phyloP scores from a whole-genome alignment of 2,797 vertebrate genomes.

The Pygocentrus nattereri region DNA sequence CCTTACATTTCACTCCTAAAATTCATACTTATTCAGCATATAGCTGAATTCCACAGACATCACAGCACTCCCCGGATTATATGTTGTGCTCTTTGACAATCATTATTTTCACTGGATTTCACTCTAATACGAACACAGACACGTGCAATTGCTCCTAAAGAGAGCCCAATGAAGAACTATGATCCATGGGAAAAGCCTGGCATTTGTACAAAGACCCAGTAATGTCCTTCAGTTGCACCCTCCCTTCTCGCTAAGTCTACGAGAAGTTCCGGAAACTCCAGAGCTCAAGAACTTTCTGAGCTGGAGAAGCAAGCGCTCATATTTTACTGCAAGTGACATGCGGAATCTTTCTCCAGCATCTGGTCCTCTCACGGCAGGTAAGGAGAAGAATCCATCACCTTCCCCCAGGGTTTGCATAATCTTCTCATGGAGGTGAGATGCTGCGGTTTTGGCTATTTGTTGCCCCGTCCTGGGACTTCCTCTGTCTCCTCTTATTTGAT shows the following conservation, averaged over 20 bases:
- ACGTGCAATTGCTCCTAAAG: neutral
- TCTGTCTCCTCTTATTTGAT: slow-evolving; percentile 79
- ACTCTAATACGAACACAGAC: neutral
- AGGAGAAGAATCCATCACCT: slow-evolving; percentile 84
- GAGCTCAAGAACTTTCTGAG: slow-evolving; percentile 70
- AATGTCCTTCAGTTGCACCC: slow-evolving; percentile 58
- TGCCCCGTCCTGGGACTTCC: slow-evolving; percentile 80
- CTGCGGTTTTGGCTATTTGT: slow-evolving; percentile 78
- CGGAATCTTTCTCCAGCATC: slow-evolving; percentile 83
- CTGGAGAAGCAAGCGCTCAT: slow-evolving; percentile 71
- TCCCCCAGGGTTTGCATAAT: slow-evolving; percentile 85
- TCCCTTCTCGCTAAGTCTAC: slow-evolving; percentile 67
- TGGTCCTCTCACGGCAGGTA: slow-evolving; percentile 84
- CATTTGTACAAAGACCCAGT: slow-evolving; percentile 39
- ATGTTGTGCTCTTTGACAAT: neutral
- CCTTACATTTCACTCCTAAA: neutral
- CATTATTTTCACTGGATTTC: neutral
- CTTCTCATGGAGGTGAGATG: slow-evolving; percentile 82
- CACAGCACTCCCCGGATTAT: neutral
- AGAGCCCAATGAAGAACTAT: slow-evolving; percentile 22
- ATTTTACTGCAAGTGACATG: slow-evolving; percentile 81
- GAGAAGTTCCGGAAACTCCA: slow-evolving; percentile 75
- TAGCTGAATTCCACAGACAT: neutral
- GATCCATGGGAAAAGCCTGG: slow-evolving; percentile 28
- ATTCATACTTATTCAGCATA: neutral